A percentile compares a stretch with the other conserved stretches of the same genome.
Evolutionary conservation across 1,140 invertebrate species (phyloP).

Genomic region (Trichonephila inaurata): DNA sequence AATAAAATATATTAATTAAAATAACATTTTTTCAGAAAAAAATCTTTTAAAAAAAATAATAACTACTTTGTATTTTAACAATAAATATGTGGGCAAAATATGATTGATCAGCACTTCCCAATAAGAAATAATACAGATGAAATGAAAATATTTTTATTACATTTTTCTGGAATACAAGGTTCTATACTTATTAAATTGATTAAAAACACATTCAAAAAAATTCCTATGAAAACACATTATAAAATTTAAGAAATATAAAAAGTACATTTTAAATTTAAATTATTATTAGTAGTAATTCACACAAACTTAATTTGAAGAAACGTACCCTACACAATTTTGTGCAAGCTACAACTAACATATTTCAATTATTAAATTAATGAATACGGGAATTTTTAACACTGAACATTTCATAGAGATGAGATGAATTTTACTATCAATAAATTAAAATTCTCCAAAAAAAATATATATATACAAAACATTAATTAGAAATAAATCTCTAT

Average conservation of each 20-base stretch:
- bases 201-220: background rate
- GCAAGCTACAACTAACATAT: no score
- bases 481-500: background rate
- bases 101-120: background rate
- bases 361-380: no score
- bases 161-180: background rate
- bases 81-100: no score
- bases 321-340: background rate
- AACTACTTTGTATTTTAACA: no score
- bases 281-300: background rate
- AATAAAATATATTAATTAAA: no score
- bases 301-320: background rate
- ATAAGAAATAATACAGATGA: background rate
- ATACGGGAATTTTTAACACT: no score
- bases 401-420: no score
- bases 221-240: background rate
- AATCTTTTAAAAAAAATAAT: no score
- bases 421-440: no score
- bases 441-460: no score
- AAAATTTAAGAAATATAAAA: background rate
- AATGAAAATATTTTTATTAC: background rate
- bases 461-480: no score
- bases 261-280: background rate
- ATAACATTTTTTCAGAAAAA: no score
- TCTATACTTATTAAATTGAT: background rate